Evolutionary conservation across 1,140 invertebrate genomes (phyloP).

Genomic region (Temnothorax longispinosus): DNA sequence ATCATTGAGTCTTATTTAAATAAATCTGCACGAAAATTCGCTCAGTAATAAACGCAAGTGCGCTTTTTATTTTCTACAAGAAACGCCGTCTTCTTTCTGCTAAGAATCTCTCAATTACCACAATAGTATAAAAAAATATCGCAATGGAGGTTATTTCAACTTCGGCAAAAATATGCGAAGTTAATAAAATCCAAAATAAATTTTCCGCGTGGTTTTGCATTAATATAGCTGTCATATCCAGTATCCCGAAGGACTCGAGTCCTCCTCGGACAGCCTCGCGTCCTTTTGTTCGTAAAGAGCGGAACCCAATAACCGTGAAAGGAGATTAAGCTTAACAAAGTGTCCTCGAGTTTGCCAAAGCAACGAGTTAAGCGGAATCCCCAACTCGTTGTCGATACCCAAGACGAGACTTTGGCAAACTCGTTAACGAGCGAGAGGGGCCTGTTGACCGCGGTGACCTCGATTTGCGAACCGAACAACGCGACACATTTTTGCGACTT

Average conservation of each 20-base stretch:
- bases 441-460: constrained; percentile 38
- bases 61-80: background rate
- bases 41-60: background rate
- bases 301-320: constrained; percentile 66
- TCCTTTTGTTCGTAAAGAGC: constrained; percentile 56
- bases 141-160: background rate
- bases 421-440: constrained; percentile 56
- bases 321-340: constrained; percentile 49
- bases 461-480: constrained; percentile 26
- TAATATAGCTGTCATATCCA: constrained; percentile 15
- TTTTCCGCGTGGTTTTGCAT: background rate
- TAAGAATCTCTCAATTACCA: background rate
- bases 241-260: constrained; percentile 31
- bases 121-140: background rate
- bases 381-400: constrained; percentile 48
- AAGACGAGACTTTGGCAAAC: constrained; percentile 68
- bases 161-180: constrained; percentile 8
- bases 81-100: background rate
- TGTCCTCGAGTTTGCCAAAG: constrained; percentile 47
- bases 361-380: constrained; percentile 49
- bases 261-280: constrained; percentile 16
- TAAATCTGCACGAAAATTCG: background rate
- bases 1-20: constrained; percentile 4
- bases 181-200: constrained; percentile 5
- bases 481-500: constrained; percentile 35